Base-by-base conservation (phyloP, 2,113 vertebrate species). In the Scomber japonicus region DNA sequence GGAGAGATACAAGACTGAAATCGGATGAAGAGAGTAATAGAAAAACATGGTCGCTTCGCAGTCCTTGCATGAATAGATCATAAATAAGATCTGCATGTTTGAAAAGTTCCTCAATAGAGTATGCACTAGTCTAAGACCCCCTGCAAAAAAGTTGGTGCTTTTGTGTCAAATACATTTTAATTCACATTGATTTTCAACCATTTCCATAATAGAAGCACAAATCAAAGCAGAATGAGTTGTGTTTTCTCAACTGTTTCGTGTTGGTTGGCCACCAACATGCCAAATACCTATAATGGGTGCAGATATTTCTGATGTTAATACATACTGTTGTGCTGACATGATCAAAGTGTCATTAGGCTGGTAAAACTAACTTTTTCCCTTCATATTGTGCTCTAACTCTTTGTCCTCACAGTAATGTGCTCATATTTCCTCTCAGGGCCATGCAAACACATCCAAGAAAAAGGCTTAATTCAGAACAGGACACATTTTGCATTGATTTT, bases 401-500 rank as follows among this genome's bases (percentile, higher is more conserved):
- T 31, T 44, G 35, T 63, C 62, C 54, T 57, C 57, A 19, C 12
- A 45, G 11, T 51, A 44, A 46, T 54, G 75, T 9, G 16, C 1
- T 48, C 19, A 62, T n/a, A 12, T 50, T 77, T 74, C 63, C 30
- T 65, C 49, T 1, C 17, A 31, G 54, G 30, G 17, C 24, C 4
- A 1, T 55, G 50, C 27, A 67, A 63, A 65, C 46, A 31, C 19
- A 40, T 55, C 16, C 21, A 49, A 69, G 50, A 40, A 40, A 4
- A 53, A 44, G 17, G 72, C 53, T 80, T 7, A 11, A 55, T 27
- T 59, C 64, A 40, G 35, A 68, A 51, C 14, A 63, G 60, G 53
- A 80, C 51, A 45, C 53, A 19, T 70, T 80, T 80, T 62, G 46
- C 53, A 76, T 76, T 71, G 71, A 84, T 86, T 87, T 83, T 64